Evolutionary conservation across 2,113 vertebrate genomes (phyloP).

Genomic region (Carlito syrichta): DNA sequence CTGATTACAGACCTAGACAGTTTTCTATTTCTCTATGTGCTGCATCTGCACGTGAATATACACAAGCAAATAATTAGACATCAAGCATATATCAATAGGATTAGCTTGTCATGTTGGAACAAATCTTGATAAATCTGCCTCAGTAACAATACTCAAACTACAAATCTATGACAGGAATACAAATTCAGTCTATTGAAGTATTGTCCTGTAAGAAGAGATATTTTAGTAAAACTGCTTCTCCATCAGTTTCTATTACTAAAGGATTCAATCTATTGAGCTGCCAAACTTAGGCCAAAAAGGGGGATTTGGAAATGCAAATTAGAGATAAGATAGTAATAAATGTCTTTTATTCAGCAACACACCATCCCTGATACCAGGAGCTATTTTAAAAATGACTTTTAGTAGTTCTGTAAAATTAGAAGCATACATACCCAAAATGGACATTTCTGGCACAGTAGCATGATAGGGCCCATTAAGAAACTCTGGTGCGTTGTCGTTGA

Average conservation of each 20-base stretch:
- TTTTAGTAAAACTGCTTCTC: constrained; percentile 78
- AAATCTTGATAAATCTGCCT: constrained; percentile 84
- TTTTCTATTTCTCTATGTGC: constrained; percentile 41
- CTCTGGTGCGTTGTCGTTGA: constrained; percentile 98
- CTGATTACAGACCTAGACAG: constrained; percentile 50
- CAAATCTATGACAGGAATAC: constrained; percentile 72
- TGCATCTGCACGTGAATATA: constrained; percentile 72
- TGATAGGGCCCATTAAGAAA: constrained; percentile 95
- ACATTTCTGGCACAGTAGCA: constrained; percentile 96
- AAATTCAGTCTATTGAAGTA: constrained; percentile 78
- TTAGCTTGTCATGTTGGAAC: constrained; percentile 77
- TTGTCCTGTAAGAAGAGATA: constrained; percentile 68
- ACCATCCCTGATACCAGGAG: constrained; percentile 9
- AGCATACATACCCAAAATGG: constrained; percentile 91
- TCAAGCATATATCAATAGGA: constrained; percentile 81
- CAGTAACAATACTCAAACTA: constrained; percentile 74
- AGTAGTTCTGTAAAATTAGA: not conserved
- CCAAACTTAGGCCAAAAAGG: constrained; percentile 67
- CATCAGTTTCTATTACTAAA: constrained; percentile 71
- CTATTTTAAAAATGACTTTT: constrained; percentile 17
- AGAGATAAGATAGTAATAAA: constrained; percentile 78
- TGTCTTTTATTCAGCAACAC: constrained; percentile 61
- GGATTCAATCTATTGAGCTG: constrained; percentile 66
- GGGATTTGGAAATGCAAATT: constrained; percentile 80
- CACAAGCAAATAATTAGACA: constrained; percentile 82